A percentile compares a stretch with the other conserved stretches of the same genome.
Evolutionary conservation across 2,888 invertebrate species (phyloP).

Genomic region (Druceiella hillmani): DNA sequence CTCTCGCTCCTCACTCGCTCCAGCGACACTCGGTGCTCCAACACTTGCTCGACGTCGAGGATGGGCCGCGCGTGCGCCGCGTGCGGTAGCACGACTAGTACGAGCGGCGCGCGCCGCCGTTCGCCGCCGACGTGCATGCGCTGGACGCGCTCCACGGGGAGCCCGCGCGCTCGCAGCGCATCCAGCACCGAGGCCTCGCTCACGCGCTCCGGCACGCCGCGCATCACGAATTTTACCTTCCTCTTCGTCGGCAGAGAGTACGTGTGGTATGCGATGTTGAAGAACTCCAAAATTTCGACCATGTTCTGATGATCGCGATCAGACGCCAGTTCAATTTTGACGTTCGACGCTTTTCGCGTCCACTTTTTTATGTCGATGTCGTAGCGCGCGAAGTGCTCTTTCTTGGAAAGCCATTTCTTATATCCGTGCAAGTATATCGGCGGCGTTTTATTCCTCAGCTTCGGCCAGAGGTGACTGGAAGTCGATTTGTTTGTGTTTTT

Average conservation of each 20-base stretch:
- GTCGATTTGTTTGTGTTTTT: no score
- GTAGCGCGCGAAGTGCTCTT: no score
- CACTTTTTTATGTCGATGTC: no score
- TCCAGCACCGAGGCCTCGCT: slow-evolving; percentile 29
- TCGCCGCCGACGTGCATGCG: slow-evolving; percentile 31
- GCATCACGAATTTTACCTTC: slow-evolving; percentile 34
- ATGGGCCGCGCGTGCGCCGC: slow-evolving; percentile 29
- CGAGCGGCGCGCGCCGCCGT: slow-evolving; percentile 25
- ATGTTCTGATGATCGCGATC: slow-evolving; percentile 31
- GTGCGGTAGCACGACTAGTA: slow-evolving; percentile 32
- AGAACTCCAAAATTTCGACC: slow-evolving; percentile 30
- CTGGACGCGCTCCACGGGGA: slow-evolving; percentile 33
- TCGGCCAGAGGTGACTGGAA: no score
- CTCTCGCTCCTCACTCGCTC: slow-evolving; percentile 32
- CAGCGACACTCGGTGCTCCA: slow-evolving; percentile 30
- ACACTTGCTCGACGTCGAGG: slow-evolving; percentile 28
- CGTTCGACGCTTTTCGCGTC: no score
- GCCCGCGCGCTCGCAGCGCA: slow-evolving; percentile 28
- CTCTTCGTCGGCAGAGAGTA: slow-evolving; percentile 32
- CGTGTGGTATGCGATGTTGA: slow-evolving; percentile 34
- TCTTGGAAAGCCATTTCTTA: no score
- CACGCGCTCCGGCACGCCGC: slow-evolving; percentile 30
- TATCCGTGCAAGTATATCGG: no score
- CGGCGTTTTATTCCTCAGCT: no score
- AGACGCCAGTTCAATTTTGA: slow-evolving; percentile 29